Conservation (phyloP, 2,888 invertebrate genomes). For the Escarpia spicata region DNA sequence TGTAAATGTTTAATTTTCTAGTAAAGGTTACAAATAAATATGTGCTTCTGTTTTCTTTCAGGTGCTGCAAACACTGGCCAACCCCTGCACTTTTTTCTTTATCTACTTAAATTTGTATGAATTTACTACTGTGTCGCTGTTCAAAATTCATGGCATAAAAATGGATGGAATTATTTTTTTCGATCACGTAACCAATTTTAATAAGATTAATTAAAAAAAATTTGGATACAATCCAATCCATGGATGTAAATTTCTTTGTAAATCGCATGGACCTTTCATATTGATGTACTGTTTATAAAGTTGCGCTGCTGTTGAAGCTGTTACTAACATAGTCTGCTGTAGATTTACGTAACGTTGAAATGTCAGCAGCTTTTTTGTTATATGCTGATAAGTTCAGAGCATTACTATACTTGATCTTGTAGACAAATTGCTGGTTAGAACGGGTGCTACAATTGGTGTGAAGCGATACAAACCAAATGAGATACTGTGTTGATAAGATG, state of each 20-base stretch:
- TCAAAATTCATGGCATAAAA: not conserved
- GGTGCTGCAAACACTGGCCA: not conserved
- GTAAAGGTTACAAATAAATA: slow-evolving; percentile 5
- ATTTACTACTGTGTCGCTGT: not conserved
- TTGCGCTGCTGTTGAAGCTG: not conserved
- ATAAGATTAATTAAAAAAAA: not conserved
- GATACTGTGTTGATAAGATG: slow-evolving; percentile 1
- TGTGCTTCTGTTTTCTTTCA: slow-evolving; percentile 16
- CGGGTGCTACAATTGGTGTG: not conserved
- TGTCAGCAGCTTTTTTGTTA: not conserved
- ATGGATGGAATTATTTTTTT: not conserved
- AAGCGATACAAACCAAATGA: not conserved
- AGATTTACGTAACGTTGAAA: not conserved
- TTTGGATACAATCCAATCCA: not conserved
- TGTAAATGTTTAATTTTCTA: slow-evolving; percentile 10
- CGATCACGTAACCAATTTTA: not conserved
- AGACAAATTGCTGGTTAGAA: not conserved
- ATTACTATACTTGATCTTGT: not conserved
- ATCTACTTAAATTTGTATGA: not conserved
- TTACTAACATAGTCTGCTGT: not conserved
- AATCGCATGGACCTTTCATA: not conserved
- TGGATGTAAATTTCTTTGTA: not conserved
- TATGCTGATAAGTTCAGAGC: not conserved
- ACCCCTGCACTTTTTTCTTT: not conserved
- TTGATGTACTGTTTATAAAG: not conserved